Evolutionary conservation across 2,888 invertebrate genomes (phyloP).

Genomic region (Augochlorella aurata): DNA sequence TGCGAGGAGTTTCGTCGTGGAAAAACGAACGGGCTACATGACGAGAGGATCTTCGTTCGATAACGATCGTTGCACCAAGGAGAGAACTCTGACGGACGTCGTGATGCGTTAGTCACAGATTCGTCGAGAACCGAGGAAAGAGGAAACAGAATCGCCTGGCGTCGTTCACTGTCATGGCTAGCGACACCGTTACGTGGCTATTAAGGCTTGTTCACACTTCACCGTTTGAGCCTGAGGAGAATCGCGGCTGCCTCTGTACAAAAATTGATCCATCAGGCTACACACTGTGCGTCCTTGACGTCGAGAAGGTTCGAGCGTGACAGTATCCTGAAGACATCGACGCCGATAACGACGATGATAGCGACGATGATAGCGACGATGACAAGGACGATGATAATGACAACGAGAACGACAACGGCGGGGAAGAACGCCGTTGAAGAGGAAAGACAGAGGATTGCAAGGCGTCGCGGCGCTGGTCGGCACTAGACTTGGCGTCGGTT

Average conservation of each 20-base stretch:
- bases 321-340: slow-evolving; percentile 11
- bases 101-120: neutral
- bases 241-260: slow-evolving; percentile 35
- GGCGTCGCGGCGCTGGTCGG: slow-evolving; percentile 77
- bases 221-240: slow-evolving; percentile 46
- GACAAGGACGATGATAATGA: neutral
- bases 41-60: neutral
- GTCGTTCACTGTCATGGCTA: slow-evolving; percentile 64
- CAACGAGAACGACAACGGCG: slow-evolving; percentile 25
- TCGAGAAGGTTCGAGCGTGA: slow-evolving; percentile 18
- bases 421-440: slow-evolving; percentile 29
- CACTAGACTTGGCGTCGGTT: slow-evolving; percentile 80
- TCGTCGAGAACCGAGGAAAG: slow-evolving; percentile 24
- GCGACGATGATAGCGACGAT: neutral
- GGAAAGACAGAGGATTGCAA: slow-evolving; percentile 64
- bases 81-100: slow-evolving; percentile 1
- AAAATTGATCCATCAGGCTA: slow-evolving; percentile 50
- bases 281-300: slow-evolving; percentile 53
- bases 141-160: slow-evolving; percentile 28
- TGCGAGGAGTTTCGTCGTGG: neutral
- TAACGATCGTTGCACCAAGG: neutral
- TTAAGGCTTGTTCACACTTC: slow-evolving; percentile 64
- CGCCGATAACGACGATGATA: neutral
- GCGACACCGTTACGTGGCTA: slow-evolving; percentile 52
- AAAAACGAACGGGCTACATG: neutral